These are phyloP conservation scores for Camelus bactrianus DNA, from an alignment of 2,113 vertebrate species.

Conservation along the genomic window DNA sequence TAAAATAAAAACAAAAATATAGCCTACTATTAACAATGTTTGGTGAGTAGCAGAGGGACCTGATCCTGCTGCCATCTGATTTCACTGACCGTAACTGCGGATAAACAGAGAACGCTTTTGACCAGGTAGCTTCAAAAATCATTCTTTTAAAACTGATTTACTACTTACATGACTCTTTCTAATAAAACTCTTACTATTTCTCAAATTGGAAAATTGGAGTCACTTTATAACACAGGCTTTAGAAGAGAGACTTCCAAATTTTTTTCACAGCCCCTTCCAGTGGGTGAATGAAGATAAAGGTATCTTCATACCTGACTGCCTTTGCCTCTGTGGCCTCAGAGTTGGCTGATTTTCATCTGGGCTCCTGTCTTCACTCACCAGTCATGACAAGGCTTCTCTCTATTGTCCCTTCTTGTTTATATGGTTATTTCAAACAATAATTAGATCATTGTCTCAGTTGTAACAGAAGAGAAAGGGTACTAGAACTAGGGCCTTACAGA, in stretches of 20 bases:
- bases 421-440: neutral
- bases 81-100: neutral
- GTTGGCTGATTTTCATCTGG: slow-evolving; percentile 30
- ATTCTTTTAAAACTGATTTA: neutral
- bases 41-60: neutral
- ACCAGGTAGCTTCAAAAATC: neutral
- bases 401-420: neutral
- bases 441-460: neutral
- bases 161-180: neutral
- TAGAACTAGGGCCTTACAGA: neutral
- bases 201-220: neutral
- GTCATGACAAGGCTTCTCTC: neutral
- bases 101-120: neutral
- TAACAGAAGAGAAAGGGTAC: neutral
- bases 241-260: slow-evolving; percentile 12
- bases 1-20: slow-evolving; percentile 1
- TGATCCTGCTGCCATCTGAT: neutral
- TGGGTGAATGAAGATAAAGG: neutral
- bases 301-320: neutral
- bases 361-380: neutral
- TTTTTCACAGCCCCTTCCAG: neutral
- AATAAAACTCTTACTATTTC: neutral
- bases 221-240: neutral
- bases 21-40: neutral
- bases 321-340: neutral